Percentiles rank a stretch among this genome's conserved stretches.
phyloP scores from a whole-genome alignment of 1,140 invertebrate genomes.

The Hyphantria cunea region DNA sequence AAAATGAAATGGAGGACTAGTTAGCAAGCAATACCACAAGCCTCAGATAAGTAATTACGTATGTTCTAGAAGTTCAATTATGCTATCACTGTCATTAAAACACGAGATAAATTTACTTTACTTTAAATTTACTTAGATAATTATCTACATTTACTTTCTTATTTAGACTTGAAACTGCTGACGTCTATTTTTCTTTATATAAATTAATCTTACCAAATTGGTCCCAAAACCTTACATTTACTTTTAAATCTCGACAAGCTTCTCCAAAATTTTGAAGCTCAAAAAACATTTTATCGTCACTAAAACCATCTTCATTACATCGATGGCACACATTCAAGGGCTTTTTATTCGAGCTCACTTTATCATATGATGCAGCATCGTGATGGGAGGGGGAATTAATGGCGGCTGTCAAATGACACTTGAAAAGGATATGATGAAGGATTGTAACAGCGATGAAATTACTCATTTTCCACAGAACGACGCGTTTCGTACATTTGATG shows the following conservation, averaged over 20 bases:
- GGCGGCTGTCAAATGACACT: conserved; percentile 35
- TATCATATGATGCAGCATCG: conserved; percentile 22
- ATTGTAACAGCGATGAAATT: conserved; percentile 26
- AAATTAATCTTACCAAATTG: no score
- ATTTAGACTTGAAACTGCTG: no score
- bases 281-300: conserved; percentile 17
- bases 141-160: no score
- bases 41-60: no score
- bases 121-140: no score
- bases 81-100: no score
- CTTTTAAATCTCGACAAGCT: conserved; percentile 1
- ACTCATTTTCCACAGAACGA: conserved; percentile 20
- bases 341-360: conserved; percentile 9
- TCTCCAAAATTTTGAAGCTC: neutral
- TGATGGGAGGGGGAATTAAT: conserved; percentile 39
- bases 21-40: no score
- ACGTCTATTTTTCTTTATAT: no score
- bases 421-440: conserved; percentile 15
- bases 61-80: no score
- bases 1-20: no score
- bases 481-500: neutral
- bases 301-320: conserved; percentile 9
- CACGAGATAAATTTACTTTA: no score
- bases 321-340: conserved; percentile 1
- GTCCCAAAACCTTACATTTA: no score